Base-by-base conservation (phyloP, 1,140 invertebrate species). In the Pollicipes pollicipes region DNA sequence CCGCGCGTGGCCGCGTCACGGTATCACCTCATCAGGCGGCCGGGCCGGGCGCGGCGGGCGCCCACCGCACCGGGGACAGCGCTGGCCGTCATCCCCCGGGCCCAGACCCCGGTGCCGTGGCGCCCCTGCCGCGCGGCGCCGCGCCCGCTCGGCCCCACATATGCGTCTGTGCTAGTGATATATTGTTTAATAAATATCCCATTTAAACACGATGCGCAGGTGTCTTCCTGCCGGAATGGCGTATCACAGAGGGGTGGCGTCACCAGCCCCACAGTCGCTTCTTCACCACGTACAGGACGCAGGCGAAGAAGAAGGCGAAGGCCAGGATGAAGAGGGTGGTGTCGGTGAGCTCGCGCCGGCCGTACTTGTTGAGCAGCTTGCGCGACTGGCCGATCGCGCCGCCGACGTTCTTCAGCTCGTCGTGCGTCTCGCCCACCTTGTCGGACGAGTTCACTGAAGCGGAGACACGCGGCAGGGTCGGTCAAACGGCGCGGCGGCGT, bases 281-380 rank as follows among this genome's bases (percentile, higher is more conserved):
- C n/a, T 66, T 66, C 64, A 66, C 64, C 64, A 66, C 64, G 64
- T 66, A 66, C n/a, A 66, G 28, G 10, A 66, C 64, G n/a, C 64
- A 93, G 16, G 88, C 89, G 72, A 95, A 83, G 79, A 97, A 98
- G 82, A 98, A 95, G 2, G 87, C 83, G 77, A 97, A 89, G 68
- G 92, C 93, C 76, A 97, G 86, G 72, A 91, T 87, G 73, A 97
- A 86, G 0, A 97, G 82, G 67, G 94, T 84, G 84, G 95, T 97
- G 78, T 98, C 95, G 0, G 95, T 98, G 70, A 93, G 88, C 82
- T 98, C 94, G 32, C 95, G 81, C 74, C 94, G 82, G 3, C 90
- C 91, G 81, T 97, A 98, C 83, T 97, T 98, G 29, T 90, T 92
- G 58, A 98, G 80, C 3, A 98, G 82, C 80, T 93, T 94, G 72